Conservation (phyloP, 2,797 vertebrate species). For the Cheirogaleus major region DNA sequence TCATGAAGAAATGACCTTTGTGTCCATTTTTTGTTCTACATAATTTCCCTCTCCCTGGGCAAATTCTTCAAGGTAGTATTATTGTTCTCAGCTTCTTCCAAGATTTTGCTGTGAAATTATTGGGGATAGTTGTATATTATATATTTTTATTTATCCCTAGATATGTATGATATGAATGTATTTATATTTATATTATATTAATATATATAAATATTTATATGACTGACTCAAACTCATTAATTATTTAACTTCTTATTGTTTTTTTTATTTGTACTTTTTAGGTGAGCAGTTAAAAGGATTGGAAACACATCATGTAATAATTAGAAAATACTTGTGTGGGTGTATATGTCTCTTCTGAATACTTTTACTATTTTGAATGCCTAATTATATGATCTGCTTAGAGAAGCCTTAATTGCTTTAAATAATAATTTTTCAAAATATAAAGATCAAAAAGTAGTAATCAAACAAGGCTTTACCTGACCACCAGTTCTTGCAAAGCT, state of each 20-base stretch:
- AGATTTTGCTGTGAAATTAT: neutral
- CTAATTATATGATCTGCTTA: neutral
- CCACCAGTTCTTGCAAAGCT: neutral
- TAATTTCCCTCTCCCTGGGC: conserved; percentile 59
- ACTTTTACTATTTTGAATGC: neutral
- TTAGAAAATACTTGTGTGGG: neutral
- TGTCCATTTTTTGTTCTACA: conserved; percentile 47
- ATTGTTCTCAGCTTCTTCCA: neutral
- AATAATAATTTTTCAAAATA: neutral
- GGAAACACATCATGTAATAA: neutral
- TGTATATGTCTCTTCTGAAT: neutral
- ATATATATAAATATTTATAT: neutral
- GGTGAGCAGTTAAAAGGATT: neutral
- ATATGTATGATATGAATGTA: neutral
- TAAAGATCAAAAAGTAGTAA: neutral
- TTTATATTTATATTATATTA: neutral
- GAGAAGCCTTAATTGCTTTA: neutral
- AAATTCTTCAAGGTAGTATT: conserved; percentile 39
- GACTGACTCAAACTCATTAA: neutral
- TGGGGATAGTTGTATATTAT: neutral
- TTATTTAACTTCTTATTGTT: neutral
- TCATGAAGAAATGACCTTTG: conserved; percentile 61
- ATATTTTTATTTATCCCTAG: neutral
- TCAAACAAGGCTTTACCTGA: neutral
- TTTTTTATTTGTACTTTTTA: neutral